Percentiles rank a stretch among this genome's conserved stretches.
Conservation (phyloP, 35 echinoderm and acorn worm genomes). For the Acanthaster planci region DNA sequence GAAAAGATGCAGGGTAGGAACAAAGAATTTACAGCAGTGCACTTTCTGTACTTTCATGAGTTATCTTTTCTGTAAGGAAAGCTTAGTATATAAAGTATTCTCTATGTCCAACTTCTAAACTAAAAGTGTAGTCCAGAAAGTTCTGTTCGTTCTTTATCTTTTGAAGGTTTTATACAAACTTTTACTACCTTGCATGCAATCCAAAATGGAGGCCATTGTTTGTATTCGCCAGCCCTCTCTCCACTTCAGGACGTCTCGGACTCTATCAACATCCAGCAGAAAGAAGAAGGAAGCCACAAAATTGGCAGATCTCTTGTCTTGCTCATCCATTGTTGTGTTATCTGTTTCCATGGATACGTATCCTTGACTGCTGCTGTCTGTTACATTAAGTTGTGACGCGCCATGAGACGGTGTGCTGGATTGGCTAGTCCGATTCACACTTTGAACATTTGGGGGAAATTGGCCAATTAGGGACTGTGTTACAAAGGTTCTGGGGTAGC, state of each 20-base stretch:
- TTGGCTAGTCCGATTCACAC: background rate
- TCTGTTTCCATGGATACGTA: slow-evolving; percentile 16
- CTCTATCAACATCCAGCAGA: slow-evolving; percentile 41
- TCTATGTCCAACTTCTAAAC: too few species aligned
- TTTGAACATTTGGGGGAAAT: background rate
- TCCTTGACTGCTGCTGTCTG: background rate
- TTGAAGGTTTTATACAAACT: background rate
- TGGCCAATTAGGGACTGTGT: background rate
- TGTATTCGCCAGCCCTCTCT: slow-evolving; percentile 6
- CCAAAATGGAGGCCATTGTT: slow-evolving; percentile 23
- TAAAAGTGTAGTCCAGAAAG: too few species aligned
- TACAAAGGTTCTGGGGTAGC: background rate
- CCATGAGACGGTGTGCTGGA: background rate
- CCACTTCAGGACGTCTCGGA: slow-evolving; percentile 16
- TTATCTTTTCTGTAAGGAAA: too few species aligned
- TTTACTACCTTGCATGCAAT: slow-evolving; percentile 6
- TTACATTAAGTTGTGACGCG: background rate
- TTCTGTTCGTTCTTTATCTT: too few species aligned
- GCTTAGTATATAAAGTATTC: too few species aligned
- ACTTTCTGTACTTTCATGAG: too few species aligned
- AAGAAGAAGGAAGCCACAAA: slow-evolving; percentile 37
- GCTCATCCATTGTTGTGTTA: too few species aligned
- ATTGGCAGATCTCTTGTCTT: background rate
- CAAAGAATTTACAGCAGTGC: too few species aligned
- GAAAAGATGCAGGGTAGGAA: background rate